Conservation (phyloP, 2,113 vertebrate species). For the Sebastes schlegelii region DNA sequence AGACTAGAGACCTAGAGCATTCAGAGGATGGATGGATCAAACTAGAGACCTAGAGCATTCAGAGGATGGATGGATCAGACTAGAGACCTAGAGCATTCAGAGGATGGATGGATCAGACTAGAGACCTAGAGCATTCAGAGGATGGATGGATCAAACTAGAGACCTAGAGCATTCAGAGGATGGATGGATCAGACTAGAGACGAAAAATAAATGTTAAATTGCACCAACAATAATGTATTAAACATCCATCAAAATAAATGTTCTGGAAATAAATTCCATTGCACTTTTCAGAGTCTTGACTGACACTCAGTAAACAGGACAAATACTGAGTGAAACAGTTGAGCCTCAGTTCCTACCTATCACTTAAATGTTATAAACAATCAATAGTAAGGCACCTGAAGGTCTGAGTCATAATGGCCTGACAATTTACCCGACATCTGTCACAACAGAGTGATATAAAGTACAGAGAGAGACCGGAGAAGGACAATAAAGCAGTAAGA, state of each 20-base stretch:
- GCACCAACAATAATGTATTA: not conserved
- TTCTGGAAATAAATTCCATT: not conserved
- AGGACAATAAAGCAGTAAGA: too few species aligned
- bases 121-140: too few species aligned
- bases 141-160: too few species aligned
- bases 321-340: not conserved
- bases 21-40: too few species aligned
- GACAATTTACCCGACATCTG: not conserved
- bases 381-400: not conserved
- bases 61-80: too few species aligned
- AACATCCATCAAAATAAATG: not conserved
- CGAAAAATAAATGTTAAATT: not conserved
- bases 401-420: not conserved
- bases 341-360: not conserved
- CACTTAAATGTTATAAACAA: not conserved
- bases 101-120: too few species aligned
- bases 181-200: not conserved
- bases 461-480: not conserved
- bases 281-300: not conserved
- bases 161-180: too few species aligned
- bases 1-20: too few species aligned
- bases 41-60: too few species aligned
- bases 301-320: not conserved
- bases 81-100: too few species aligned
- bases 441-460: not conserved